A percentile compares a stretch with the other conserved stretches of the same genome.
phyloP scores from a whole-genome alignment of 2,113 vertebrate species.

The Asarcornis scutulata region DNA sequence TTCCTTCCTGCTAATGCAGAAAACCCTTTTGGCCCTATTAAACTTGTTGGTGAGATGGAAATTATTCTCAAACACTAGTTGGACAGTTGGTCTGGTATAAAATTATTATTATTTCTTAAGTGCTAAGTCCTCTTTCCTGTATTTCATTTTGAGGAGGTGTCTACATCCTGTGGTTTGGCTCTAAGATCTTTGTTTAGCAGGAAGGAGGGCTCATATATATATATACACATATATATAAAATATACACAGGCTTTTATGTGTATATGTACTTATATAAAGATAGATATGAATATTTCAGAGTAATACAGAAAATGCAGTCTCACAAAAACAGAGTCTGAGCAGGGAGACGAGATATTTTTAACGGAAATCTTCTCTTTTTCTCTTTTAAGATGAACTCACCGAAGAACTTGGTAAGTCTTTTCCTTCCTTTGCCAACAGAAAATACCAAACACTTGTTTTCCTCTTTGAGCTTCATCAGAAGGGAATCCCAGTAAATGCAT shows the following conservation, averaged over 20 bases:
- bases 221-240: too few relatives aligned
- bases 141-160: too few relatives aligned
- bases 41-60: too few relatives aligned
- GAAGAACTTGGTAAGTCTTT: neutral
- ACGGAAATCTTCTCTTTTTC: neutral
- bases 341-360: neutral
- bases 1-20: neutral
- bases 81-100: neutral
- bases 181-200: too few relatives aligned
- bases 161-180: too few relatives aligned
- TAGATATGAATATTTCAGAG: neutral
- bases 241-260: too few relatives aligned
- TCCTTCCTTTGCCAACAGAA: neutral
- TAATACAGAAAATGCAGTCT: neutral
- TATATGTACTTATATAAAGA: too few relatives aligned
- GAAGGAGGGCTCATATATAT: too few relatives aligned
- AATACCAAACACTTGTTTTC: fast-evolving
- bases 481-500: too few relatives aligned
- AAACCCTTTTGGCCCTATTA: neutral
- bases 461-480: too few relatives aligned
- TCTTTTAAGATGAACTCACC: neutral
- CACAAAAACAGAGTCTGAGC: too few relatives aligned
- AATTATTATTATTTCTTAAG: neutral
- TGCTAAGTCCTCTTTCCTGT: too few relatives aligned
- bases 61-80: neutral